Conservation (phyloP, 2,113 vertebrate species). For the Geothlypis trichas region DNA sequence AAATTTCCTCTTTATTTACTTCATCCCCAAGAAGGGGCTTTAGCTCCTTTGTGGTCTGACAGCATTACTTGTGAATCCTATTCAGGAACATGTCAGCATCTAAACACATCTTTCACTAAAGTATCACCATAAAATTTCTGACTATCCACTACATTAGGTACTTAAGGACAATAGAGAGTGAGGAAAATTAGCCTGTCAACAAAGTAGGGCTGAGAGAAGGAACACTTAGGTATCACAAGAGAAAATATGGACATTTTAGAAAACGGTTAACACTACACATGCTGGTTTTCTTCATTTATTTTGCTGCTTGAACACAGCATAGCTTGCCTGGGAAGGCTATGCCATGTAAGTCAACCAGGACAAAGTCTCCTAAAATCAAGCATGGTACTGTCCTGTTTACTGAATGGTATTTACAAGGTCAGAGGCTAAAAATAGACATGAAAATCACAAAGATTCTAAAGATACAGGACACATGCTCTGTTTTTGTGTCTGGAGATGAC, state of each 20-base stretch:
- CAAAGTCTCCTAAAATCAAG: background rate
- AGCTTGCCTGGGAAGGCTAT: background rate
- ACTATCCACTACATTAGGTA: background rate
- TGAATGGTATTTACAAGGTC: background rate
- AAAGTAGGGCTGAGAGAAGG: background rate
- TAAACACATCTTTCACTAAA: background rate
- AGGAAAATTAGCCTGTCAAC: background rate
- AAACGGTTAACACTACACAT: background rate
- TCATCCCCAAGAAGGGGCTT: background rate
- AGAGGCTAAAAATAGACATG: rapidly evolving
- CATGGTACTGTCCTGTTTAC: background rate
- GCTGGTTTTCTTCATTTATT: background rate
- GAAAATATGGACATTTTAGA: background rate
- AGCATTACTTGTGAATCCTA: background rate
- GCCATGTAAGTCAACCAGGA: background rate
- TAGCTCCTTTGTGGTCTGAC: background rate
- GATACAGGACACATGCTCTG: background rate
- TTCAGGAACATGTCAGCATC: background rate
- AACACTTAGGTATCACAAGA: background rate
- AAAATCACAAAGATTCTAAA: background rate
- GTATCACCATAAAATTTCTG: background rate
- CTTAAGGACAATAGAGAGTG: background rate
- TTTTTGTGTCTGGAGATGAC: background rate
- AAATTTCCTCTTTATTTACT: background rate
- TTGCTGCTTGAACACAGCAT: background rate